phyloP scores from a whole-genome alignment of 2,888 invertebrate genomes.

The Piscicola geometra region DNA sequence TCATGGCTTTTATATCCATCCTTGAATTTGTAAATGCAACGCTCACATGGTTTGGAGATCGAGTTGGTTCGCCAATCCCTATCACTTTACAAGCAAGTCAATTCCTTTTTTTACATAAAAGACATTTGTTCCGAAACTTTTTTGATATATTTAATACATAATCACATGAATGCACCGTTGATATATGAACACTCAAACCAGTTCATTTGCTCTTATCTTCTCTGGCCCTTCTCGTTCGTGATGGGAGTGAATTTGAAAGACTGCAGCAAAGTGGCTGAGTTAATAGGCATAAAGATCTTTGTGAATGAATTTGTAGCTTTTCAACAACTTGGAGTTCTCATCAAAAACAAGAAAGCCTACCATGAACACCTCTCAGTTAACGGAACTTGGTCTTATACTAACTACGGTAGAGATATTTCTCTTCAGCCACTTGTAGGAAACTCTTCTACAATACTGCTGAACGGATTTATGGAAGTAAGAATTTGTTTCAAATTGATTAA shows the following conservation, averaged over 20 bases:
- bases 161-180: no score
- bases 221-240: constrained; percentile 81
- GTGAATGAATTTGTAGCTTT: constrained; percentile 93
- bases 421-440: no score
- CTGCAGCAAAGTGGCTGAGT: constrained; percentile 70
- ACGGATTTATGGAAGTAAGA: background rate
- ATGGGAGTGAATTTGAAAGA: constrained; percentile 69
- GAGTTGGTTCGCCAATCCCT: constrained; percentile 37
- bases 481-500: background rate
- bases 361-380: constrained; percentile 45
- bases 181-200: no score
- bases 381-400: constrained; percentile 28
- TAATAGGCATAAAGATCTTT: constrained; percentile 79
- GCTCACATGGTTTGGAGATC: constrained; percentile 39
- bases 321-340: constrained; percentile 53
- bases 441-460: no score
- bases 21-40: constrained; percentile 38
- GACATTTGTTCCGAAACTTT: no score
- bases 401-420: constrained; percentile 35
- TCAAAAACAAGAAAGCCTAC: constrained; percentile 44
- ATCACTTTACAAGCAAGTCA: constrained; percentile 39
- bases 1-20: constrained; percentile 37
- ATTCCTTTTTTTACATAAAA: background rate
- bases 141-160: no score
- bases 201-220: constrained; percentile 72